These are phyloP conservation scores for Macaria liturata DNA, from an alignment of 2,888 invertebrate genomes.

Conservation along the genomic window DNA sequence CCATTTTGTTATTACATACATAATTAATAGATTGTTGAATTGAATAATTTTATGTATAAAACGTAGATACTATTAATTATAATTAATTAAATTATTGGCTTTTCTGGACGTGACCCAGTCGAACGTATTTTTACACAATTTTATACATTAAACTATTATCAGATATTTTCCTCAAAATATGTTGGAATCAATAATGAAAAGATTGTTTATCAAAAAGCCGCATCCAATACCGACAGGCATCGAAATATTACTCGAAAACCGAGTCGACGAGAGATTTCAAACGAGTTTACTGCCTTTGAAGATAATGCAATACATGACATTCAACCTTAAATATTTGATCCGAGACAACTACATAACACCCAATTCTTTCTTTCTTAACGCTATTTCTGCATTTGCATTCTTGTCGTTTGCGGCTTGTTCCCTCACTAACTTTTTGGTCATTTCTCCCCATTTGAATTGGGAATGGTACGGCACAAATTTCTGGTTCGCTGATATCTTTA, in stretches of 20 bases:
- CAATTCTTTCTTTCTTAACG: slow-evolving; percentile 1
- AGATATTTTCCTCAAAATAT: no score
- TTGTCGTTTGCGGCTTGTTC: not conserved
- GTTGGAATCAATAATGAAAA: no score
- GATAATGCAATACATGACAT: not conserved
- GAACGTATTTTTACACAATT: no score
- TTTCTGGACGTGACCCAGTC: no score
- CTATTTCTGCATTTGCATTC: not conserved
- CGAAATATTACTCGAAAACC: not conserved
- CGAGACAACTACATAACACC: not conserved
- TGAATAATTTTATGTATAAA: no score
- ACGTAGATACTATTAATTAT: no score
- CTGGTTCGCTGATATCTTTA: not conserved
- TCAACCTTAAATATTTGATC: slow-evolving; percentile 1
- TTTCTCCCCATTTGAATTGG: not conserved
- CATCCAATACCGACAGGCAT: no score
- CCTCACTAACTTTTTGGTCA: not conserved
- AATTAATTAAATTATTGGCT: no score
- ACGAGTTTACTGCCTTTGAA: slow-evolving; percentile 1
- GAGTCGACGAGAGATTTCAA: slow-evolving; percentile 5
- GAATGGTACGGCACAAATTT: slow-evolving; percentile 1
- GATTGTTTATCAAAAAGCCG: no score
- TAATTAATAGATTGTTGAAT: no score
- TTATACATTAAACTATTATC: no score
- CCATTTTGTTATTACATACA: no score